Conservation (phyloP, 2,797 vertebrate species). For the Philypnodon macrostomus region DNA sequence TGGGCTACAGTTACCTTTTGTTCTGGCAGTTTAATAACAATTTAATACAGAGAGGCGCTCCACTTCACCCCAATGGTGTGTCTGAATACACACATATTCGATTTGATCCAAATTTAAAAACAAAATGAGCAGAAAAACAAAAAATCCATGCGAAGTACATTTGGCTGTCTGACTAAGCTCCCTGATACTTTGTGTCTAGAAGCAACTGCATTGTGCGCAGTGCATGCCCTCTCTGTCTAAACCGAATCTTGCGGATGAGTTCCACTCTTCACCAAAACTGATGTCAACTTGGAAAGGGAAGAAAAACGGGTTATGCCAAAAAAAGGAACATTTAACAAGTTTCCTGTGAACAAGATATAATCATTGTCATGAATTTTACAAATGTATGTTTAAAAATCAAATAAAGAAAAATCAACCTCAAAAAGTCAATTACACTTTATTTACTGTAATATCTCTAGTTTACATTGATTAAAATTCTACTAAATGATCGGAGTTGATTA, state of each 20-base stretch:
- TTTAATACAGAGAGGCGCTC: conserved; percentile 78
- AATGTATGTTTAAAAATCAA: conserved; percentile 17
- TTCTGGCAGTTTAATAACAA: conserved; percentile 83
- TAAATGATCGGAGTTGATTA: too few species aligned
- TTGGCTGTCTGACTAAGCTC: conserved; percentile 83
- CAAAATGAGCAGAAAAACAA: conserved; percentile 68
- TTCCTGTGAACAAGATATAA: conserved; percentile 61
- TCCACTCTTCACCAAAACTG: conserved; percentile 73
- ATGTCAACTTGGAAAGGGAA: conserved; percentile 78
- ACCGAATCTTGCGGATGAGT: conserved; percentile 62
- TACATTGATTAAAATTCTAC: too few species aligned
- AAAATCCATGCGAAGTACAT: conserved; percentile 50
- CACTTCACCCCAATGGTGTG: conserved; percentile 76
- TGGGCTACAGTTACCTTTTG: conserved; percentile 83
- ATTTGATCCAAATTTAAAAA: conserved; percentile 78
- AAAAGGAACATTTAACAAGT: conserved; percentile 58
- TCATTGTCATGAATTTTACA: conserved; percentile 57
- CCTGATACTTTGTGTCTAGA: conserved; percentile 86
- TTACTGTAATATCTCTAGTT: too few species aligned
- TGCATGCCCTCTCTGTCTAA: conserved; percentile 84
- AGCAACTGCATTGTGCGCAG: conserved; percentile 95
- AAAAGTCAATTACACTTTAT: not conserved
- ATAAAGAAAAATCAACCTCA: conserved; percentile 49
- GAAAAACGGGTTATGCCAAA: conserved; percentile 82
- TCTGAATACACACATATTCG: conserved; percentile 75